Evolutionary conservation across 2,797 vertebrate genomes (phyloP).

Genomic region (Gephyroberyx darwinii): DNA sequence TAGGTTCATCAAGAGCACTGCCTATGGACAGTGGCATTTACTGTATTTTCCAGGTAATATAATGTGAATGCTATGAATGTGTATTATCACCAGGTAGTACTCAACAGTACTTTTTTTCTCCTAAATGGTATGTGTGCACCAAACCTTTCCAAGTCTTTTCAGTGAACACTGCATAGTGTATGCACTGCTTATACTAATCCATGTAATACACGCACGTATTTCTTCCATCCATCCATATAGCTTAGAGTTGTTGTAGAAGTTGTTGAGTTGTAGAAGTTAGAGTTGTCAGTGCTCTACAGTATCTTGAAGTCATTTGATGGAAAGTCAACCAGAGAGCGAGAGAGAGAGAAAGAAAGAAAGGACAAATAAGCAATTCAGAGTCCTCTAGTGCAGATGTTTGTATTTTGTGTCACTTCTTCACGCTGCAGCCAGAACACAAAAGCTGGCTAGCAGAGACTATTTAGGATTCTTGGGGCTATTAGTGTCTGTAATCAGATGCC

Average conservation of each 20-base stretch:
- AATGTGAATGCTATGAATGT: neutral
- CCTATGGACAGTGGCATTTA: neutral
- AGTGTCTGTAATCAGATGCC: neutral
- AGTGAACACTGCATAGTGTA: too few relatives aligned
- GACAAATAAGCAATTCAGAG: constrained; percentile 5
- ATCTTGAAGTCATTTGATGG: constrained; percentile 18
- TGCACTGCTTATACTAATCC: neutral
- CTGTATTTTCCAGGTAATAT: neutral
- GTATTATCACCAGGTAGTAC: too few relatives aligned
- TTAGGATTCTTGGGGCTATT: neutral
- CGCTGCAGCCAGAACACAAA: neutral
- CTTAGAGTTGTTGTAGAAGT: too few relatives aligned
- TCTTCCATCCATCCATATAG: constrained; percentile 57
- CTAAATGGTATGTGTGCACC: too few relatives aligned
- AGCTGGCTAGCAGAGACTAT: neutral
- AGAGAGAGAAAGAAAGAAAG: neutral
- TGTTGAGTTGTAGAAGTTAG: too few relatives aligned
- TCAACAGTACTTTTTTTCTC: neutral
- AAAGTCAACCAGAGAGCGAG: neutral
- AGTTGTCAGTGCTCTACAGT: constrained; percentile 39
- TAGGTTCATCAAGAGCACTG: neutral
- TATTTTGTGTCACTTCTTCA: neutral
- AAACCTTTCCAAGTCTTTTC: too few relatives aligned
- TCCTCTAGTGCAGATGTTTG: constrained; percentile 11
- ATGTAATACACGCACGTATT: constrained; percentile 56